phyloP scores from a whole-genome alignment of 2,797 vertebrate species.

The Enteromius fasciolatus region DNA sequence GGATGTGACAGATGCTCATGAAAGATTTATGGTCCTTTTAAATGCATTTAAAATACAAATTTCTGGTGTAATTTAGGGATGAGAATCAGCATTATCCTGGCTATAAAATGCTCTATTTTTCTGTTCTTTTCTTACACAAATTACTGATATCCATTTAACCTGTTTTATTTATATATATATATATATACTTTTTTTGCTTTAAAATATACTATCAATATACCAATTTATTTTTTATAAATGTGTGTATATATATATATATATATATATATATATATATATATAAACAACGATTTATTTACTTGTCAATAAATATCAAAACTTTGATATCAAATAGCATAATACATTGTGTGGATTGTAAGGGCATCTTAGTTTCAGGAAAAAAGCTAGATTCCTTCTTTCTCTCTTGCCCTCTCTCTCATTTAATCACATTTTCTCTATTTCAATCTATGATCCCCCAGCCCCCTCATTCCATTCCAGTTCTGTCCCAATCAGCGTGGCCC shows the following conservation, averaged over 20 bases:
- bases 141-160: neutral
- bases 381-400: neutral
- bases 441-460: constrained; percentile 10
- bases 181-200: no score
- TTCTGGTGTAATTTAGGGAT: neutral
- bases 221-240: neutral
- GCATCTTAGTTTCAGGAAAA: neutral
- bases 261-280: no score
- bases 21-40: constrained; percentile 51
- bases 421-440: constrained; percentile 32
- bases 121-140: neutral
- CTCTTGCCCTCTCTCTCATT: constrained; percentile 2
- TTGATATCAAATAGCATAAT: neutral
- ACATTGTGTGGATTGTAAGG: neutral
- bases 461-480: constrained; percentile 23
- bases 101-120: neutral
- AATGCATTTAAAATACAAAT: constrained; percentile 38
- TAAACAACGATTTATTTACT: no score
- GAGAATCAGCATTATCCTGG: neutral
- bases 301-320: no score
- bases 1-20: constrained; percentile 21
- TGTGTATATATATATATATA: no score
- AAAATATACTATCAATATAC: no score
- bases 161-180: neutral
- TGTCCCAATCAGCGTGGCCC: constrained; percentile 20